Conservation (phyloP, 2,113 vertebrate species). For the Excalfactoria chinensis region DNA sequence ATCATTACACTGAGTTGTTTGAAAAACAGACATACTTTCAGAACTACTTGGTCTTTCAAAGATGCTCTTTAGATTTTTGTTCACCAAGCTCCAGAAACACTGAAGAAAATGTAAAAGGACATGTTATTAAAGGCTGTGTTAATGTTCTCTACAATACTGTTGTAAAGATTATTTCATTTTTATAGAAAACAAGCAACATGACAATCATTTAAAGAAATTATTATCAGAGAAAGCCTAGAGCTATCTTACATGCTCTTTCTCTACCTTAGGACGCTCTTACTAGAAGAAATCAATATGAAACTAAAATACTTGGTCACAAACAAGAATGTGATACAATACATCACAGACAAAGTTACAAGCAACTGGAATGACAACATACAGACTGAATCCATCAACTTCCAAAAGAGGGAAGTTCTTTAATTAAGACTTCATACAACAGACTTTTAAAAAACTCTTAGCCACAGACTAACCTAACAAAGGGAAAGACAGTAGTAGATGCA, state of each 20-base stretch:
- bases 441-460: neutral
- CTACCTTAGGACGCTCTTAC: neutral
- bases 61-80: conserved; percentile 78
- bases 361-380: neutral
- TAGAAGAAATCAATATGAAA: neutral
- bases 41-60: conserved; percentile 61
- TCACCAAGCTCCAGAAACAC: conserved; percentile 92
- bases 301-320: neutral
- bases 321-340: neutral
- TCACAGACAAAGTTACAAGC: neutral
- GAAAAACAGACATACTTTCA: conserved; percentile 39
- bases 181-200: neutral
- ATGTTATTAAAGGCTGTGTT: neutral
- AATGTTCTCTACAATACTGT: neutral
- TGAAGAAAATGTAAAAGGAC: conserved; percentile 63
- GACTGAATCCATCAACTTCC: neutral
- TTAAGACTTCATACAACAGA: neutral
- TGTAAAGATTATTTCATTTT: neutral
- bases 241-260: neutral
- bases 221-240: neutral
- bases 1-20: conserved; percentile 85
- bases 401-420: neutral
- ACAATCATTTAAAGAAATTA: neutral
- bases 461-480: neutral
- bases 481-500: neutral